Evolutionary conservation across 2,888 invertebrate species (phyloP), one percentile per base, ranked within the genome.

Genomic region (Nemurella pictetii): DNA sequence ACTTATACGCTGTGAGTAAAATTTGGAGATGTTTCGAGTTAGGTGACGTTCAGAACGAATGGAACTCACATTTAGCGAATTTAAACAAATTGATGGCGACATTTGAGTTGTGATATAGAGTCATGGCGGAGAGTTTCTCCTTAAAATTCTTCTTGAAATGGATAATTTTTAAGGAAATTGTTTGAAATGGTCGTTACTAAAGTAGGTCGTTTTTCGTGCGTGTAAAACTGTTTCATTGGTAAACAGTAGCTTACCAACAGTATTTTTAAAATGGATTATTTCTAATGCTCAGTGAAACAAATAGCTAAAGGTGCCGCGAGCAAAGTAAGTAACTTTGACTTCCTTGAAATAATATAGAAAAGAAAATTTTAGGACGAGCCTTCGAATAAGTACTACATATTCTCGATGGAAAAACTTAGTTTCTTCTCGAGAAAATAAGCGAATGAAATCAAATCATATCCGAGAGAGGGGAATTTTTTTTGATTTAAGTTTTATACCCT

Each of bases 401-500:
- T n/a, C 55, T 55, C 12, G 35, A 4, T 35, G 55, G 55, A 20
- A 1, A 55, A 55, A 20, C 20, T 55, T 12, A 55, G 55, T 55
- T 55, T 12, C 55, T 55, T 55, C 55, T 55, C 55, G 1, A 55
- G 75, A 27, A 75, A 27, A 75, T 28, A 75, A 75, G 75, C 75
- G 75, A 75, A n/a, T 28, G 28, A 75, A 75, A 75, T 75, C 75
- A 75, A 75, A 75, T 75, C 75, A 75, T 75, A 75, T 27, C 7
- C 27, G 29, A 75, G n/a, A 32, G n/a, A 80, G n/a, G 35, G 32
- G n/a, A 30, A 35, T 30, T 35, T 80, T 80, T 80, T 32, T 80
- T 80, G 80, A 80, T 80, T 32, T 80, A 35, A 32, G 80, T 72
- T 82, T 35, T 26, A 82, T 55, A 28, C 82, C 82, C 82, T 27